Base-by-base conservation (phyloP, 53 echinoderm and acorn worm genomes). In the Antedon mediterranea region DNA sequence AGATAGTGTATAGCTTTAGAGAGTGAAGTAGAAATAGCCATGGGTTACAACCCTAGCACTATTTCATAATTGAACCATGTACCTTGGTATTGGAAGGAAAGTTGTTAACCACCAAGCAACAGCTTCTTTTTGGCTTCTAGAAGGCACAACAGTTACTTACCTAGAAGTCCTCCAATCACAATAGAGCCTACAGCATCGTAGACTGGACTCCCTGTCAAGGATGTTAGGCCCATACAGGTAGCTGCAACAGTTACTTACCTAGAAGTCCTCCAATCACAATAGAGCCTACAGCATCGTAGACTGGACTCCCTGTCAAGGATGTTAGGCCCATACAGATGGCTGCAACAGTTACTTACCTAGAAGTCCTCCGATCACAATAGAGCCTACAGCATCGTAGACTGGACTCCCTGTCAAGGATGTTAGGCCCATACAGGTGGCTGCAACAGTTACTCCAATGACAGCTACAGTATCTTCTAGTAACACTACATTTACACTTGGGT, bases 401-500 rank as follows among this genome's bases (percentile, higher is more conserved):
- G 94, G 91, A 81, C 91, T 94, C 44, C 94, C 94, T 0, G 94
- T 94, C 8, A 79, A 30, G n/a, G 94, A 89, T 71, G 94, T 94
- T 34, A 94, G 73, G 28, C 94, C 94, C 89, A 94, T 94, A 80
- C 94, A 94, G 28, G 83, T 80, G 23, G 84, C 91, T 32, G 94
- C 94, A 26, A 89, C 91, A 30, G 82, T 37, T 23, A 94, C 94
- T 15, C 94, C 91, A 43, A 97, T 27, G 0, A 97, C 97, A 28
- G 97, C 97, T 0, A 92, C 97, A 14, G 88, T 77, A 76, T 97
- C 97, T 76, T 97, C 97, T 41, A 97, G 30, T 32, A 97, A 80
- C 0, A 97, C 97, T 0, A 97, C 97, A 30, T 97, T 97, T 43
- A 92, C 87, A 74, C 97, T 97, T 20, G 97, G 97, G 34, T 97